phyloP scores from a whole-genome alignment of 2,797 vertebrate genomes.

The Orestias chungarensis region DNA sequence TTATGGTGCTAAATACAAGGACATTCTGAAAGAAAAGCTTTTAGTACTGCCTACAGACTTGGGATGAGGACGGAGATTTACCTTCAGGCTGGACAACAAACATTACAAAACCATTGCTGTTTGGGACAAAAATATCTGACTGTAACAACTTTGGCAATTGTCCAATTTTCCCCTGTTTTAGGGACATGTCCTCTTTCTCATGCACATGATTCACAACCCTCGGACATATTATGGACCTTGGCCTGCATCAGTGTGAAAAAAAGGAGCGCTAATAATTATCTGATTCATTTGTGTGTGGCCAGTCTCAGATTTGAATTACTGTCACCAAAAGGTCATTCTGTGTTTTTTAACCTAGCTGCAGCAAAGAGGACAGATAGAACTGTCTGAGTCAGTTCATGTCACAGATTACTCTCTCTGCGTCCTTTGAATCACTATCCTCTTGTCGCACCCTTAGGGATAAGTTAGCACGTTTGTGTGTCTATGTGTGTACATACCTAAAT shows the following conservation, averaged over 20 bases:
- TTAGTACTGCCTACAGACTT: background rate
- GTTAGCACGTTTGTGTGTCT: conserved; percentile 52
- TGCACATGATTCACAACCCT: background rate
- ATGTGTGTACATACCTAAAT: conserved; percentile 1
- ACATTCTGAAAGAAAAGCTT: background rate
- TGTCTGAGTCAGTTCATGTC: conserved; percentile 67
- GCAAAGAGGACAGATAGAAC: conserved; percentile 28
- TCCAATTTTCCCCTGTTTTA: background rate
- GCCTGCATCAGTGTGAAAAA: background rate
- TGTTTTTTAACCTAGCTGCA: conserved; percentile 18
- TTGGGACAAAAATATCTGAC: background rate
- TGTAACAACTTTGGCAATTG: background rate
- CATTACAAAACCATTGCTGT: background rate
- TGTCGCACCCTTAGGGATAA: conserved; percentile 57
- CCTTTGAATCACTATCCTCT: conserved; percentile 70
- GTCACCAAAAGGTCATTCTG: conserved; percentile 17
- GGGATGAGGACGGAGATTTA: no score
- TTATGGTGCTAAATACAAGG: background rate
- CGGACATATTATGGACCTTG: background rate
- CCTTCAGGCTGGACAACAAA: no score
- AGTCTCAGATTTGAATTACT: conserved; percentile 2
- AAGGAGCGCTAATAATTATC: background rate
- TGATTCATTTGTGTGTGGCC: background rate
- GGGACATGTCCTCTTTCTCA: background rate
- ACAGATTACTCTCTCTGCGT: conserved; percentile 56